Conservation (phyloP, 2,113 vertebrate species). For the Elachura formosa region DNA sequence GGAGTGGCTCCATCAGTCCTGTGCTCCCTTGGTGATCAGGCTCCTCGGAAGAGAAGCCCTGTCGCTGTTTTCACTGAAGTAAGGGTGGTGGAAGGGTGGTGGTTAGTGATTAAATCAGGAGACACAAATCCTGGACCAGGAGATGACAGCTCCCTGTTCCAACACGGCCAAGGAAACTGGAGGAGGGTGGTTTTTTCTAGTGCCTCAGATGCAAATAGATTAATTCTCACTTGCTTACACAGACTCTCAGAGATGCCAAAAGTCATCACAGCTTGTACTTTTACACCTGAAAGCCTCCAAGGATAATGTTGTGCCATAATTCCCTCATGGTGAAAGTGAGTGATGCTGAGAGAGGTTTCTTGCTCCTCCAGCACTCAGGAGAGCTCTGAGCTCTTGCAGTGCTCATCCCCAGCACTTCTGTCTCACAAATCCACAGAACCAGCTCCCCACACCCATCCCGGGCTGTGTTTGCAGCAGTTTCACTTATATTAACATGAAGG, state of each 20-base stretch:
- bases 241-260: neutral
- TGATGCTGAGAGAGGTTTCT: neutral
- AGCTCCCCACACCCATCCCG: rapidly evolving
- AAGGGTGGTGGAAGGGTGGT: neutral
- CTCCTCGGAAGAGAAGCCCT: neutral
- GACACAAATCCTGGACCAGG: neutral
- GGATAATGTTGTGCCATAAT: neutral
- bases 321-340: neutral
- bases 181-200: neutral
- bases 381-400: neutral
- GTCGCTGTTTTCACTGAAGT: neutral
- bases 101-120: neutral
- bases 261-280: neutral
- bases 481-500: neutral
- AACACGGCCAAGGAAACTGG: rapidly evolving
- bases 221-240: neutral
- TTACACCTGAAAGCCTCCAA: neutral
- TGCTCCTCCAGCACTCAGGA: neutral
- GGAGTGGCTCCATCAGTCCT: neutral
- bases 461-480: neutral
- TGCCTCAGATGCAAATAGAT: neutral
- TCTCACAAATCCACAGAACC: neutral
- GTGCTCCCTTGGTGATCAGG: rapidly evolving
- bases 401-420: neutral
- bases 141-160: neutral